phyloP scores from a whole-genome alignment of 2,797 vertebrate genomes.

The Epinephelus awoara region DNA sequence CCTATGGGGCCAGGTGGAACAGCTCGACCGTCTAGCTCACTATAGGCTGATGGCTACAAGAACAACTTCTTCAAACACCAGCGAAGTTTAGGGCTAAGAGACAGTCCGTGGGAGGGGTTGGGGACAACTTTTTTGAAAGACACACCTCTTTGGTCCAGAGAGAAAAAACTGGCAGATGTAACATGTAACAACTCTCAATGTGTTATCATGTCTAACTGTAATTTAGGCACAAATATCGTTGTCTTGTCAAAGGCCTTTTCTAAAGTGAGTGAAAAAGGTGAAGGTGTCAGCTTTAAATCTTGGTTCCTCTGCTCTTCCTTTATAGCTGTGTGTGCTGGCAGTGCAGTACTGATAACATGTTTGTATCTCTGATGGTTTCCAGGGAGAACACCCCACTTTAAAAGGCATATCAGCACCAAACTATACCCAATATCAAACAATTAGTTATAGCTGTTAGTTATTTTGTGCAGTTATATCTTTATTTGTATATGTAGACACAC shows the following conservation, averaged over 20 bases:
- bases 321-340: conserved; percentile 31
- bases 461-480: background rate
- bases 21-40: conserved; percentile 32
- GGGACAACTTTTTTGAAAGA: conserved; percentile 75
- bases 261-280: background rate
- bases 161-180: conserved; percentile 44
- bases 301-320: conserved; percentile 57
- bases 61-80: conserved; percentile 72
- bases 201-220: background rate
- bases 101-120: conserved; percentile 80
- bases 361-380: conserved; percentile 41
- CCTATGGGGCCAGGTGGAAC: conserved; percentile 31
- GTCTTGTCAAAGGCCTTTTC: background rate
- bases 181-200: conserved; percentile 16
- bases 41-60: conserved; percentile 53
- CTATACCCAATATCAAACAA: conserved; percentile 22
- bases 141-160: conserved; percentile 81
- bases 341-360: conserved; percentile 60
- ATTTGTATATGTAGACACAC: background rate
- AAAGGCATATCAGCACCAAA: conserved; percentile 46
- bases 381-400: conserved; percentile 22
- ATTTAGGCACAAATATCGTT: conserved; percentile 16
- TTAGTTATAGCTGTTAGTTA: background rate
- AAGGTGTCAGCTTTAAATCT: conserved; percentile 42
- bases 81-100: conserved; percentile 76